phyloP scores from a whole-genome alignment of 2,888 invertebrate species.

The Drosophila atroscutellata region DNA sequence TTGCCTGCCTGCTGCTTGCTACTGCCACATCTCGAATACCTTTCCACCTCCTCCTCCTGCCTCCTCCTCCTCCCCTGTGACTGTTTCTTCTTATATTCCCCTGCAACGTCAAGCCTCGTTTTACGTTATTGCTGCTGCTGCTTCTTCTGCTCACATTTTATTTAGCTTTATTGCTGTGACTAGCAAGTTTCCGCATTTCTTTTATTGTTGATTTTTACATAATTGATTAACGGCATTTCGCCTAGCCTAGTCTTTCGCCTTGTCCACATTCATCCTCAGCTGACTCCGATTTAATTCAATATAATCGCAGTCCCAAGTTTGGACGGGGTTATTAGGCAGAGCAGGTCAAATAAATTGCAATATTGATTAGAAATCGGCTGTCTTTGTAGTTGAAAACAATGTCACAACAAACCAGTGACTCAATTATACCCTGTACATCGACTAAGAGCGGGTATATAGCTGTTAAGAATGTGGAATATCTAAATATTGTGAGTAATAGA shows the following conservation, averaged over 20 bases:
- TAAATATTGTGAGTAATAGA: neutral
- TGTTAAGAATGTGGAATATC: accelerated
- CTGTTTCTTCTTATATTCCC: neutral
- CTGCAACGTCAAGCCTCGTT: neutral
- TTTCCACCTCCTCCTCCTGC: neutral
- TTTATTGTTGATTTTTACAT: slow-evolving; percentile 58
- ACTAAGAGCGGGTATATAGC: neutral
- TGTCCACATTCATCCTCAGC: slow-evolving; percentile 8
- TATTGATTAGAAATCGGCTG: neutral
- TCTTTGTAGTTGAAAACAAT: neutral
- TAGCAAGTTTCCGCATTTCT: slow-evolving; percentile 53
- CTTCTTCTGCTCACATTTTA: slow-evolving; percentile 31
- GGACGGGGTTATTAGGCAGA: neutral
- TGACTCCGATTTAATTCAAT: neutral
- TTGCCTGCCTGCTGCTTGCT: neutral
- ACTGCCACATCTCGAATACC: neutral
- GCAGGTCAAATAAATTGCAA: neutral
- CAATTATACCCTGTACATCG: neutral
- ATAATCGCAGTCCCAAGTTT: neutral
- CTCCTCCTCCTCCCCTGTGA: neutral
- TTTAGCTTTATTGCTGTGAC: slow-evolving; percentile 64
- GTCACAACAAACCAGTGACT: neutral
- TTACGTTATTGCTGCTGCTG: neutral
- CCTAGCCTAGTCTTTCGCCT: neutral
- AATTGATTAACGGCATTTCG: slow-evolving; percentile 64